A percentile compares a stretch with the other conserved stretches of the same genome.
phyloP scores from a whole-genome alignment of 2,113 vertebrate species.

The Atractosteus spatula region DNA sequence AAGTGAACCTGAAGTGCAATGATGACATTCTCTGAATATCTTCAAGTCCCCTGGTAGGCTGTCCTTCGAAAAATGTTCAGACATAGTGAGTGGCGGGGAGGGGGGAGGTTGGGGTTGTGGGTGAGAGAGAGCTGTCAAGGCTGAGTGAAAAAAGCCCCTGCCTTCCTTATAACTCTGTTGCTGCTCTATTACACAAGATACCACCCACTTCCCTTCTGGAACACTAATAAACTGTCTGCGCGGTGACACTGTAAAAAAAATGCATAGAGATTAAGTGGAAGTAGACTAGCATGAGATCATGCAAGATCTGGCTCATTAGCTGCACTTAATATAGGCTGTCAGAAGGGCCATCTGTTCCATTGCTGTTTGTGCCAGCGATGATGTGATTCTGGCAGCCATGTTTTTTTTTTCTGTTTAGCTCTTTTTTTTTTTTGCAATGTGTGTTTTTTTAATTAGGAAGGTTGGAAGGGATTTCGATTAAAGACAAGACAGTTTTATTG shows the following conservation, averaged over 20 bases:
- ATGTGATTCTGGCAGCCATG: slow-evolving; percentile 47
- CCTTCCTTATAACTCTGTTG: background rate
- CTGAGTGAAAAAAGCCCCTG: background rate
- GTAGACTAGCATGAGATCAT: slow-evolving; percentile 60
- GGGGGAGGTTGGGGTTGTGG: background rate
- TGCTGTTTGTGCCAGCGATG: slow-evolving; percentile 49
- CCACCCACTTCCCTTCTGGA: slow-evolving; percentile 23
- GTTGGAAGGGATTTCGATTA: slow-evolving; percentile 12
- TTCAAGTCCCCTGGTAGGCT: background rate
- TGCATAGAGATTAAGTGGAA: slow-evolving; percentile 52
- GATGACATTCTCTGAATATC: background rate
- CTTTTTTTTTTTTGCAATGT: slow-evolving; percentile 14
- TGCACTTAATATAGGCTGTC: slow-evolving; percentile 58
- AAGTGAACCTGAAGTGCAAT: background rate
- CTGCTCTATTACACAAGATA: background rate
- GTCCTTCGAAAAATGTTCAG: background rate
- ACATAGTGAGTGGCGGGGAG: background rate
- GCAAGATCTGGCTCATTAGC: slow-evolving; percentile 54
- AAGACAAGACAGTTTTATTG: slow-evolving; percentile 3
- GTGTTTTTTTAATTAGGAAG: slow-evolving; percentile 31
- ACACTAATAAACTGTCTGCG: slow-evolving; percentile 13
- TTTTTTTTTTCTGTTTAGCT: slow-evolving; percentile 41
- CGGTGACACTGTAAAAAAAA: slow-evolving; percentile 29
- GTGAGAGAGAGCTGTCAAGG: background rate
- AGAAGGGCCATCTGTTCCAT: slow-evolving; percentile 58